phyloP scores from a whole-genome alignment of 2,888 invertebrate genomes.

The Blastobasis lacticolella region DNA sequence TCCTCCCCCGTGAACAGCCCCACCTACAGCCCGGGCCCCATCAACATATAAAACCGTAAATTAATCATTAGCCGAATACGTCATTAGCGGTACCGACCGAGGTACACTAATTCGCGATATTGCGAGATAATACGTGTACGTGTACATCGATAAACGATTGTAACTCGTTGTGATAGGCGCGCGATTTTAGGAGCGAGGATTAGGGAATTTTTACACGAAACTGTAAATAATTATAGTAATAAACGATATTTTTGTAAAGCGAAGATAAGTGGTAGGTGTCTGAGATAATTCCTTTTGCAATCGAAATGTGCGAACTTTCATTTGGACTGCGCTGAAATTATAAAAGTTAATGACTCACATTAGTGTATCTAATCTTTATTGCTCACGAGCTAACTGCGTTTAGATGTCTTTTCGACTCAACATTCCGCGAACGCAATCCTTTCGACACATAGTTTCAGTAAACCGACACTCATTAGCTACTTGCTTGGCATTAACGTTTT shows the following conservation, averaged over 20 bases:
- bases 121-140: slow-evolving; percentile 7
- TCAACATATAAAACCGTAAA: slow-evolving; percentile 59
- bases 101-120: slow-evolving; percentile 13
- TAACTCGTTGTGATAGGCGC: neutral
- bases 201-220: slow-evolving; percentile 19
- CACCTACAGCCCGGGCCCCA: slow-evolving; percentile 51
- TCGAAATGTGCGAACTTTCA: too few relatives aligned
- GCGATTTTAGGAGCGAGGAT: slow-evolving; percentile 18
- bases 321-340: too few relatives aligned
- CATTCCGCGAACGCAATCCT: too few relatives aligned
- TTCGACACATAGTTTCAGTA: too few relatives aligned
- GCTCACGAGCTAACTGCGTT: too few relatives aligned
- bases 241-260: slow-evolving; percentile 38
- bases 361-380: too few relatives aligned
- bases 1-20: slow-evolving; percentile 52
- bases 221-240: slow-evolving; percentile 37
- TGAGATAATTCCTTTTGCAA: slow-evolving; percentile 25
- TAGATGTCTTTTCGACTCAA: too few relatives aligned
- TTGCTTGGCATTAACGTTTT: too few relatives aligned
- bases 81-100: slow-evolving; percentile 1
- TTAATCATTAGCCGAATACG: slow-evolving; percentile 1
- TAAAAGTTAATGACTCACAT: too few relatives aligned
- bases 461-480: too few relatives aligned
- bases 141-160: slow-evolving; percentile 17
- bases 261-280: slow-evolving; percentile 18